phyloP scores from a whole-genome alignment of 2,113 vertebrate genomes.

The Sorex araneus region DNA sequence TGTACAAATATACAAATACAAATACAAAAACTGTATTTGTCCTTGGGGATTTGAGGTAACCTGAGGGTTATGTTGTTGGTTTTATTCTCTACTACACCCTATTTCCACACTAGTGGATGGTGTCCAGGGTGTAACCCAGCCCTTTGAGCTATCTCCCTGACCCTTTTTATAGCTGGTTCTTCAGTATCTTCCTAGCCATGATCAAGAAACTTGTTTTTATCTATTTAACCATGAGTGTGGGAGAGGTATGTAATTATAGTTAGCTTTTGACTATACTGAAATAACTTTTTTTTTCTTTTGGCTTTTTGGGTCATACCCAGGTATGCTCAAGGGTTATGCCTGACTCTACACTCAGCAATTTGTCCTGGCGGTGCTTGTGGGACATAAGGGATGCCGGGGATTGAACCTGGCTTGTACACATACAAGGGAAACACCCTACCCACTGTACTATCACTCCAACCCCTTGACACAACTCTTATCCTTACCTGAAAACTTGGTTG shows the following conservation, averaged over 20 bases:
- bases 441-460: too few species aligned
- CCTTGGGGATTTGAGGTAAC: constrained; percentile 7
- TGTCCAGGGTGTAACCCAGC: neutral
- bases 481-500: neutral
- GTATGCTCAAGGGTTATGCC: too few species aligned
- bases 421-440: too few species aligned
- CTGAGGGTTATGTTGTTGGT: neutral
- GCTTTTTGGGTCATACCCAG: too few species aligned
- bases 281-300: too few species aligned
- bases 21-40: neutral
- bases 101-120: neutral
- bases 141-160: neutral
- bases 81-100: constrained; percentile 10
- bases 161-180: constrained; percentile 5
- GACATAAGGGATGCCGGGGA: too few species aligned
- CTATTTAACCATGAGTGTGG: constrained; percentile 25
- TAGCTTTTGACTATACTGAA: constrained; percentile 9
- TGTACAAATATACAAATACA: too few species aligned
- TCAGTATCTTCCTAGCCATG: neutral
- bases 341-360: too few species aligned
- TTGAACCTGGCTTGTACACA: too few species aligned
- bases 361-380: too few species aligned
- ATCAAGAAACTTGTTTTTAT: constrained; percentile 49
- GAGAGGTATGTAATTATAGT: constrained; percentile 18
- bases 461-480: constrained; percentile 18